phyloP scores from a whole-genome alignment of 2,797 vertebrate species.

The Potorous gilbertii region DNA sequence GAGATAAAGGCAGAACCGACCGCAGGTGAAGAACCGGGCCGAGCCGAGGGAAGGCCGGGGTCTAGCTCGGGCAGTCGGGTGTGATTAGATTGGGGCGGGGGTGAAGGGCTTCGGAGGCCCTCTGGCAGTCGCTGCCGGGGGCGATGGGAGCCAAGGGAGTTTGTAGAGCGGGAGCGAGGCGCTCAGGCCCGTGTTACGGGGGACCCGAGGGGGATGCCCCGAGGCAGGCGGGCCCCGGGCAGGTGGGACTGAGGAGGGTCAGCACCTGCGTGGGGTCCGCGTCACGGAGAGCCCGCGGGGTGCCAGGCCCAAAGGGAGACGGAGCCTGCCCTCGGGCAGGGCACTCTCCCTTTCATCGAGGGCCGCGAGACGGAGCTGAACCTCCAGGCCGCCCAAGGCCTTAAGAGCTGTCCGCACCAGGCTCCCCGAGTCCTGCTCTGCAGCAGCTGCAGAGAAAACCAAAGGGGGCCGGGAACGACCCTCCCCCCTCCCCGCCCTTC shows the following conservation, averaged over 20 bases:
- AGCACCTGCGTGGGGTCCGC: not conserved
- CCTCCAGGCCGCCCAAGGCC: conserved; percentile 26
- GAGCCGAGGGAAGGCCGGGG: too few relatives aligned
- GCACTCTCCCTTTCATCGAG: not conserved
- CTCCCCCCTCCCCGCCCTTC: conserved; percentile 49
- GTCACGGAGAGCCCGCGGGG: not conserved
- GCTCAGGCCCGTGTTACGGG: too few relatives aligned
- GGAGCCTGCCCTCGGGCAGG: not conserved
- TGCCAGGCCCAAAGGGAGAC: not conserved
- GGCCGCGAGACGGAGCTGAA: not conserved
- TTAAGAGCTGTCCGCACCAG: not conserved
- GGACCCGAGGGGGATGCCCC: not conserved
- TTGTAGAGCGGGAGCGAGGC: rapidly evolving
- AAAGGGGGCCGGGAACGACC: conserved; percentile 58
- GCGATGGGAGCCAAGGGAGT: not conserved
- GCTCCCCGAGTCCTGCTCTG: conserved; percentile 1
- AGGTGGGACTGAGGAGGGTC: not conserved
- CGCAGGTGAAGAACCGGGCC: too few relatives aligned
- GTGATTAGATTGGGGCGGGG: not conserved
- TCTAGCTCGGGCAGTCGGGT: too few relatives aligned
- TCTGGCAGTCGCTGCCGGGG: not conserved
- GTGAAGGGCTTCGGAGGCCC: not conserved
- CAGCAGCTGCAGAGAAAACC: conserved; percentile 45
- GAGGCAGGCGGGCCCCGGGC: not conserved
- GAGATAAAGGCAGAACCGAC: too few relatives aligned